phyloP scores from a whole-genome alignment of 2,797 vertebrate genomes.

The Botia almorhae region DNA sequence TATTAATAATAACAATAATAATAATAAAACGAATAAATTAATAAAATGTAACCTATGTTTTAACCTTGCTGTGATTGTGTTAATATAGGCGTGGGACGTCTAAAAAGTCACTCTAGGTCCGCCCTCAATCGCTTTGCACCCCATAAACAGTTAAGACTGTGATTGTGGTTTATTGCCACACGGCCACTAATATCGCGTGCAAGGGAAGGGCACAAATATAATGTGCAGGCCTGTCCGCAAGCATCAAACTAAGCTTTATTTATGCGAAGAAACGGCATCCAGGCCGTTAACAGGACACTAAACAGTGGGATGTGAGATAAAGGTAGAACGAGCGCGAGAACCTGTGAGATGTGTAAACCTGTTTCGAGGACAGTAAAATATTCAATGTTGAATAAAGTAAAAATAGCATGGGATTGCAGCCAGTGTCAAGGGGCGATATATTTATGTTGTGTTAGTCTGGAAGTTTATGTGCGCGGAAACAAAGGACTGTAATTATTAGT shows the following conservation, averaged over 20 bases:
- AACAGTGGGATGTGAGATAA: conserved; percentile 35
- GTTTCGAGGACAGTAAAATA: conserved; percentile 7
- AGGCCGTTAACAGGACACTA: conserved; percentile 43
- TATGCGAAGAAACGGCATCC: conserved; percentile 44
- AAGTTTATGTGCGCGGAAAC: background rate
- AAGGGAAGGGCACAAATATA: conserved; percentile 65
- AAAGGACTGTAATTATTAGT: conserved; percentile 1
- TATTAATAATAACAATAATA: too few relatives aligned
- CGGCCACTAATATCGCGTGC: conserved; percentile 75
- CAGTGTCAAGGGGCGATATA: conserved; percentile 3
- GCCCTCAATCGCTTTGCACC: conserved; percentile 69
- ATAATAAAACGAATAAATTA: too few relatives aligned
- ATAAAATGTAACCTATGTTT: conserved; percentile 6
- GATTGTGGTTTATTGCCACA: conserved; percentile 86
- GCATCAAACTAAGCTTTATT: conserved; percentile 46
- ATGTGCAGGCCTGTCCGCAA: conserved; percentile 51
- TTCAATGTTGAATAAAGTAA: background rate
- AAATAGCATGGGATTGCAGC: conserved; percentile 13
- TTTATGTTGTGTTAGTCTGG: conserved; percentile 10
- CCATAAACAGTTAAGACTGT: conserved; percentile 89
- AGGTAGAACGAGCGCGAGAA: conserved; percentile 17
- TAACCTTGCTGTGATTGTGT: conserved; percentile 45
- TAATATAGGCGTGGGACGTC: conserved; percentile 35
- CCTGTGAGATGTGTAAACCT: conserved; percentile 1
- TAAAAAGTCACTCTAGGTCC: conserved; percentile 52